phyloP scores from a whole-genome alignment of 2,888 invertebrate species.

The Entomobrya multifasciata region DNA sequence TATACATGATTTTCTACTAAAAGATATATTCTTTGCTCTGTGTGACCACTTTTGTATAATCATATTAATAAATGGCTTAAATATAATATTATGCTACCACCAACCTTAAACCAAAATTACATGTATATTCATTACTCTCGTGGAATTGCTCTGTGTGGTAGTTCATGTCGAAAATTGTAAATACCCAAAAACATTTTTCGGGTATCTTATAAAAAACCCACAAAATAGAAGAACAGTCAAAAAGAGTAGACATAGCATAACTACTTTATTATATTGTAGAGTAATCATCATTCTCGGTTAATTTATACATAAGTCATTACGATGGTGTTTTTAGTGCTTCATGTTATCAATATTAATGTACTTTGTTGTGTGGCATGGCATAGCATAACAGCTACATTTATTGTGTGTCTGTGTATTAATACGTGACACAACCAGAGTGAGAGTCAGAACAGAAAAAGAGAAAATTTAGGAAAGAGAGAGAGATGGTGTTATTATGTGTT shows the following conservation, averaged over 20 bases:
- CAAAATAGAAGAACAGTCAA: not conserved
- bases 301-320: slow-evolving; percentile 69
- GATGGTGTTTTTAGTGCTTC: slow-evolving; percentile 36
- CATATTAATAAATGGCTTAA: not conserved
- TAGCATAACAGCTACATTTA: slow-evolving; percentile 28
- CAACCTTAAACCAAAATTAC: too few relatives aligned
- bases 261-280: not conserved
- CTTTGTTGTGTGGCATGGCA: slow-evolving; percentile 49
- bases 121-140: slow-evolving; percentile 19
- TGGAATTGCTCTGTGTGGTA: not conserved
- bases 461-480: not conserved
- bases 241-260: too few relatives aligned
- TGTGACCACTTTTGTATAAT: too few relatives aligned
- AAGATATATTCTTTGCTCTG: not conserved
- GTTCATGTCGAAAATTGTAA: not conserved
- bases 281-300: slow-evolving; percentile 45
- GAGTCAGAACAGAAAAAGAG: not conserved
- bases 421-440: slow-evolving; percentile 9
- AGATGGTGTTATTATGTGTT: slow-evolving; percentile 39
- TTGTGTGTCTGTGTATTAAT: slow-evolving; percentile 17
- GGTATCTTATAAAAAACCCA: slow-evolving; percentile 34
- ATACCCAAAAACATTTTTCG: slow-evolving; percentile 36
- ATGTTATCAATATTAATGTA: slow-evolving; percentile 71
- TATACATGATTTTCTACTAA: too few relatives aligned
- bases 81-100: not conserved